These are phyloP conservation scores for Drosophila rellima DNA, from an alignment of 2,888 invertebrate species.

Conservation along the genomic window DNA sequence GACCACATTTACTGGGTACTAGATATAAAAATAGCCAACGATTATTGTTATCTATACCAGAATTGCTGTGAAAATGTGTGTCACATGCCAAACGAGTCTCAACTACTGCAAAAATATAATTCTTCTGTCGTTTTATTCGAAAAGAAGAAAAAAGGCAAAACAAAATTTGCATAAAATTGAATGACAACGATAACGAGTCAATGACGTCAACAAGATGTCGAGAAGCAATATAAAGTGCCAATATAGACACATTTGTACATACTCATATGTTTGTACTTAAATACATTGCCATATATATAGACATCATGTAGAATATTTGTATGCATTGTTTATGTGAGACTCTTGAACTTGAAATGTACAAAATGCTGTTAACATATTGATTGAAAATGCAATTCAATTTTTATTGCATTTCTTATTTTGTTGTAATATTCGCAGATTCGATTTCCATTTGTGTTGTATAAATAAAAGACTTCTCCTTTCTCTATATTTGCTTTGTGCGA, in stretches of 20 bases:
- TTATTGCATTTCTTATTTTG: conserved; percentile 19
- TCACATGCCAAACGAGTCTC: conserved; percentile 43
- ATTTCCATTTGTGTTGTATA: neutral
- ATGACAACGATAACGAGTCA: conserved; percentile 47
- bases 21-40: conserved; percentile 44
- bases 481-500: conserved; percentile 12
- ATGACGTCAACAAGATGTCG: conserved; percentile 68
- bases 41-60: conserved; percentile 42
- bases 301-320: conserved; percentile 23
- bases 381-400: conserved; percentile 46
- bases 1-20: neutral
- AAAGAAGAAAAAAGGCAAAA: conserved; percentile 17
- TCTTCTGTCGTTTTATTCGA: conserved; percentile 3
- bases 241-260: conserved; percentile 34
- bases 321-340: conserved; percentile 48
- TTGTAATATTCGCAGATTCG: neutral
- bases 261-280: conserved; percentile 13
- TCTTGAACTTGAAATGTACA: conserved; percentile 74
- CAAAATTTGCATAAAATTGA: conserved; percentile 56
- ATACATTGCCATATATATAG: conserved; percentile 15
- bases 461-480: neutral
- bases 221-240: conserved; percentile 42
- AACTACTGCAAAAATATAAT: conserved; percentile 22
- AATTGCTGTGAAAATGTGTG: conserved; percentile 38
- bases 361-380: conserved; percentile 41